phyloP scores from a whole-genome alignment of 2,797 vertebrate genomes.

The Cirrhinus mrigala region DNA sequence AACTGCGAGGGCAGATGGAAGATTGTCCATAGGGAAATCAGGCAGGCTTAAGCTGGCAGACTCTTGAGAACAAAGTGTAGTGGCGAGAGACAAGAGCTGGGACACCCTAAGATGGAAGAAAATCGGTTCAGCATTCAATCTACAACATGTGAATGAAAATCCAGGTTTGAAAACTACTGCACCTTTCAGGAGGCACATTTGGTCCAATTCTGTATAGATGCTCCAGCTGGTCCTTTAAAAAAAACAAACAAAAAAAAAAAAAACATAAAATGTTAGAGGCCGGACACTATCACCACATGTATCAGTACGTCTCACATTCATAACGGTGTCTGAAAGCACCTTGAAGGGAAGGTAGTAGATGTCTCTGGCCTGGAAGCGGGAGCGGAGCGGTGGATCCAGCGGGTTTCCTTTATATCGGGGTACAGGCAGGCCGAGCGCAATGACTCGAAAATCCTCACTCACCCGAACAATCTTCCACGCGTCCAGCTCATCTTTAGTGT shows the following conservation, averaged over 20 bases:
- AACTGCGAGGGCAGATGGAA: conserved; percentile 86
- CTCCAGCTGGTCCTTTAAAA: conserved; percentile 90
- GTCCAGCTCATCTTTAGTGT: conserved; percentile 90
- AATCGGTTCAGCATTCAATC: not conserved
- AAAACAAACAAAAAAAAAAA: conserved; percentile 11
- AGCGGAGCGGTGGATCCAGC: conserved; percentile 94
- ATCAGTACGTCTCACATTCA: not conserved
- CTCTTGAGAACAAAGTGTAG: conserved; percentile 94
- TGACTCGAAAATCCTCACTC: conserved; percentile 97
- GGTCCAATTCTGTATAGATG: conserved; percentile 86
- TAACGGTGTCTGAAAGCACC: conserved; percentile 72
- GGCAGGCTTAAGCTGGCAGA: conserved; percentile 91
- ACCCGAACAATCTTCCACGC: conserved; percentile 94
- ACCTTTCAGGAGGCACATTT: conserved; percentile 90
- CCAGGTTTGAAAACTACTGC: conserved; percentile 52
- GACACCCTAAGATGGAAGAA: conserved; percentile 83
- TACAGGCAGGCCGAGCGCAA: conserved; percentile 94
- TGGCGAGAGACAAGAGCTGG: conserved; percentile 92
- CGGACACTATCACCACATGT: not conserved
- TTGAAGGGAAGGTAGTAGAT: conserved; percentile 94
- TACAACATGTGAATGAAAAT: not conserved
- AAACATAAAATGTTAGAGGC: not conserved
- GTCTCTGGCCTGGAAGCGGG: conserved; percentile 96
- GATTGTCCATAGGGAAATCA: conserved; percentile 94
- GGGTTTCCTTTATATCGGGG: conserved; percentile 95